phyloP scores from a whole-genome alignment of 2,113 vertebrate genomes.

The Lynx canadensis region DNA sequence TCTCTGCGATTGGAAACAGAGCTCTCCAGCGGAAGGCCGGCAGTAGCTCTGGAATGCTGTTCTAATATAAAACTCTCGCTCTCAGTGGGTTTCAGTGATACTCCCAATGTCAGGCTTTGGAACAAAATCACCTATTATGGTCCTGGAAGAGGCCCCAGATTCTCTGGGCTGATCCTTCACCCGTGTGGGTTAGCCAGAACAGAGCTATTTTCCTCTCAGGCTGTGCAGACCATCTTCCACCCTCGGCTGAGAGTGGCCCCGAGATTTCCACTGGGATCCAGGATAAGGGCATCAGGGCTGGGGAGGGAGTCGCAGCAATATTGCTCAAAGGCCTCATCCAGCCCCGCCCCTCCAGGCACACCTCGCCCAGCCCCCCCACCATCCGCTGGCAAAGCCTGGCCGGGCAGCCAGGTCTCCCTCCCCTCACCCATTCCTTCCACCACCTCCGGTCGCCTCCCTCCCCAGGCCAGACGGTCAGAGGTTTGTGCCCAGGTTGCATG shows the following conservation, averaged over 20 bases:
- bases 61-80: conserved; percentile 62
- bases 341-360: fast-evolving
- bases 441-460: neutral
- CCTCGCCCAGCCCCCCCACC: too few species aligned
- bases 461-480: fast-evolving
- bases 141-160: conserved; percentile 72
- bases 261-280: neutral
- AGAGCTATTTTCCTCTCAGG: neutral
- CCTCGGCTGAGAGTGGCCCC: neutral
- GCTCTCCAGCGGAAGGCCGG: conserved; percentile 29
- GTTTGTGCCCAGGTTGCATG: neutral
- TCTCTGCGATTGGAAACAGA: conserved; percentile 77
- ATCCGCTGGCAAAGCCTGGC: neutral
- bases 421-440: fast-evolving
- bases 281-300: neutral
- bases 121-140: conserved; percentile 84
- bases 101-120: conserved; percentile 53
- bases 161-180: neutral
- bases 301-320: neutral
- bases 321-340: too few species aligned
- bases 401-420: neutral
- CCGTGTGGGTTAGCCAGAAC: neutral
- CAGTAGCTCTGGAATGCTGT: conserved; percentile 69
- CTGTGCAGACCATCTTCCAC: neutral
- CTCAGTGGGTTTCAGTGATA: conserved; percentile 45